Base-by-base conservation (phyloP, 2,113 vertebrate genomes). In the Meles meles region DNA sequence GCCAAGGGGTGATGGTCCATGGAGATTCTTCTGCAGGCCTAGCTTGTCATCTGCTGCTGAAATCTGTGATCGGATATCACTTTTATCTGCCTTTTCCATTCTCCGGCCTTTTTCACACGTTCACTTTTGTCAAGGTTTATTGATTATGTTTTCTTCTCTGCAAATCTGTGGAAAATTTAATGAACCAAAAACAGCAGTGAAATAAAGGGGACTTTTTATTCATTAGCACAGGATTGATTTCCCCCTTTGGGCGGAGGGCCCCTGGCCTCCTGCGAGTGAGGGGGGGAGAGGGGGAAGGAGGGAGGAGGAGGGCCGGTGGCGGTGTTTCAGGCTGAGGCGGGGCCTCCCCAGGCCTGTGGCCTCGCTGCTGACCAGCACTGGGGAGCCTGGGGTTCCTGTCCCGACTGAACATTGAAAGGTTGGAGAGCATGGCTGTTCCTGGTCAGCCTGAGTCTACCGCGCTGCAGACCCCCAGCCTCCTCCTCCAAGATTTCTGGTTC, bases 141-240 rank as follows among this genome's bases (percentile, higher is more conserved):
- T 99, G 99, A 99, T 99, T 99, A 98, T 97, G 97, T 99, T 98
- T 99, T 99, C 98, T 99, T 99, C 98, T 98, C 98, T 99, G 98
- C 99, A 99, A 99, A 99, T 99, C 98, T 98, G 98, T 99, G 99
- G 99, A 99, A 99, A 99, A 99, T 99, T 98, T 99, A 99, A 99
- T 99, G 99, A 99, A 99, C 98, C 99, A 99, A 99, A 99, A 99
- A 98, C 98, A 99, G 98, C 97, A 98, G 98, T 97, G 98, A 98
- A 98, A 98, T 98, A 98, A 99, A 98, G 97, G 98, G 98, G 97
- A 98, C 98, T 99, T 99, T 98, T 99, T 98, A 98, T 98, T 99
- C 98, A 98, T 98, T 98, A 98, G 98, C 94, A 92, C 71, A 87
- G 96, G 97, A 96, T 98, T 97, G 98, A 98, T 98, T 98, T 94